Evolutionary conservation across 2,888 invertebrate genomes (phyloP).

Genomic region (Aphodius granarius): DNA sequence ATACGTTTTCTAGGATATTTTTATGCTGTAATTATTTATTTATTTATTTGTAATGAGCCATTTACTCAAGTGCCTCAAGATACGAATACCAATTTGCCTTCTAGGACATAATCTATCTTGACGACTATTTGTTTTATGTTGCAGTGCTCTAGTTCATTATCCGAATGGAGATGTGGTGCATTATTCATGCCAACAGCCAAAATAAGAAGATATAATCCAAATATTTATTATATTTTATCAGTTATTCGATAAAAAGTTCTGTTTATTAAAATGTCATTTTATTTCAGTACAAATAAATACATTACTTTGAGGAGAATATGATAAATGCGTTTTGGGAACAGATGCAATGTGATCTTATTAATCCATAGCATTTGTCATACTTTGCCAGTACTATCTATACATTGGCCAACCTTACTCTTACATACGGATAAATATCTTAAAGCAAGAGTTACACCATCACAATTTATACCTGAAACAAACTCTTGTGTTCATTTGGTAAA

Average conservation of each 20-base stretch:
- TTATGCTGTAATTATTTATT: no score
- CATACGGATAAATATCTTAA: neutral
- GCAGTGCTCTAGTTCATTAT: slow-evolving; percentile 88
- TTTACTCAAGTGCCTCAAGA: no score
- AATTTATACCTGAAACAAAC: neutral
- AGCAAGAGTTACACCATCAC: neutral
- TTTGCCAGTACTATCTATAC: neutral
- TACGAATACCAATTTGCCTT: no score
- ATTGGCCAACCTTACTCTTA: neutral
- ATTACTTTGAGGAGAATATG: neutral
- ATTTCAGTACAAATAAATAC: neutral
- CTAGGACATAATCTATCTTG: no score
- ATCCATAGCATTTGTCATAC: neutral
- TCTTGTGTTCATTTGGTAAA: neutral
- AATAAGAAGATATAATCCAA: slow-evolving; percentile 53
- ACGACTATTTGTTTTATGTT: slow-evolving; percentile 46
- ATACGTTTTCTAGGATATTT: no score
- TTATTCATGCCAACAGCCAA: slow-evolving; percentile 85
- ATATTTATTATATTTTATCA: neutral
- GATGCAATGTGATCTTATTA: neutral
- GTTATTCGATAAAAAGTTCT: neutral
- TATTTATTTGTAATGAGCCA: no score
- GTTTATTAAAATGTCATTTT: neutral
- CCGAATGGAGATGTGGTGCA: slow-evolving; percentile 92
- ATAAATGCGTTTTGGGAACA: neutral